Conservation (phyloP, 2,113 vertebrate species). For the Brienomyrus longianalis region DNA sequence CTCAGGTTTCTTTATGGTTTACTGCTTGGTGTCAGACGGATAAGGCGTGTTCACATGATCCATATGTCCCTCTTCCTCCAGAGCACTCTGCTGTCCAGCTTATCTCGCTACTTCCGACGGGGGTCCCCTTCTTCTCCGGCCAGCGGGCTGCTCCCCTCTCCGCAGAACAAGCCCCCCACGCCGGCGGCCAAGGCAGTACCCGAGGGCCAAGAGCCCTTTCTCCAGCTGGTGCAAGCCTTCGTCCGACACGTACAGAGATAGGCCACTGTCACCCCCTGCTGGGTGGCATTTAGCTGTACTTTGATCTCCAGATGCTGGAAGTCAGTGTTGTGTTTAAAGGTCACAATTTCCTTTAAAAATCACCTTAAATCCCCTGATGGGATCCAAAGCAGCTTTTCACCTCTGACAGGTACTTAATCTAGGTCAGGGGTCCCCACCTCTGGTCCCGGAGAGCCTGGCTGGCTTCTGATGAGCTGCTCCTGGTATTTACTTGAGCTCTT, state of each 20-base stretch:
- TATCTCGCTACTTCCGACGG: constrained; percentile 82
- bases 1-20: not conserved
- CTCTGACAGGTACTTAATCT: not conserved
- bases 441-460: not conserved
- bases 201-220: constrained; percentile 86
- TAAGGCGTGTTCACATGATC: too few species aligned
- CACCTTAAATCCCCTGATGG: not conserved
- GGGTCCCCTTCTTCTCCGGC: constrained; percentile 83
- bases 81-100: constrained; percentile 87
- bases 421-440: not conserved
- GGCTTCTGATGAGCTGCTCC: not conserved
- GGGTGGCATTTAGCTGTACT: not conserved
- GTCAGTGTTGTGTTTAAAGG: not conserved
- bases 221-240: constrained; percentile 92
- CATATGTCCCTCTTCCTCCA: constrained; percentile 34
- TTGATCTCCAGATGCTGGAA: not conserved
- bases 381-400: not conserved
- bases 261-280: not conserved
- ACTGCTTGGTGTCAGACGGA: not conserved
- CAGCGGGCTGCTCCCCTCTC: constrained; percentile 68
- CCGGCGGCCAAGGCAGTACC: constrained; percentile 68
- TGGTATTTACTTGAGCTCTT: not conserved
- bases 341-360: not conserved
- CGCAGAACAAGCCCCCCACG: constrained; percentile 70
- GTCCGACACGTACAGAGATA: constrained; percentile 88